These are phyloP conservation scores for Litoditis marina DNA, from an alignment of 2,888 invertebrate species.

Conservation along the genomic window DNA sequence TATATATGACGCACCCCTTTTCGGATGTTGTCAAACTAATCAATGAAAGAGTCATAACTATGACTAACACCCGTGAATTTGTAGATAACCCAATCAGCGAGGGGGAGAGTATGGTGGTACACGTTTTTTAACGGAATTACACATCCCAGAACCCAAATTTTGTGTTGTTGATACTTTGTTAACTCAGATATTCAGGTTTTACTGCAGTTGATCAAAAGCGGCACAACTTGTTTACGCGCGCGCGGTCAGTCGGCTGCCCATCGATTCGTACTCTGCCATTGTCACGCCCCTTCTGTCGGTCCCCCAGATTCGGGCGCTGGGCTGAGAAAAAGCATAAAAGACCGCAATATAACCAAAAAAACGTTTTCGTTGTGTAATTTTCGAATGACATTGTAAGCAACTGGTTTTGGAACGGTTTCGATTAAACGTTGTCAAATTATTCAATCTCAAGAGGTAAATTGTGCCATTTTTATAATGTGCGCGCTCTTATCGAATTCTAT, in stretches of 20 bases:
- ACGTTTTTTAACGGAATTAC: no score
- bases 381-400: background rate
- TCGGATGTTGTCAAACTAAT: no score
- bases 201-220: conserved; percentile 18
- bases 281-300: background rate
- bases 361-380: background rate
- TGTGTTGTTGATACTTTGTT: no score
- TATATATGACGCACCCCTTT: no score
- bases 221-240: conserved; percentile 21
- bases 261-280: conserved; percentile 17
- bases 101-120: no score
- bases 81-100: no score
- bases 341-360: background rate
- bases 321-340: background rate
- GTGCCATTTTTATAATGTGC: conserved; percentile 4
- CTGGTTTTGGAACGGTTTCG: background rate
- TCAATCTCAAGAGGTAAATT: no score
- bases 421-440: background rate
- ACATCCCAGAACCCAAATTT: no score
- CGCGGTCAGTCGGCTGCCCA: conserved; percentile 22
- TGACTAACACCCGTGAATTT: no score
- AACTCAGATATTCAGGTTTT: no score
- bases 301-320: conserved; percentile 19
- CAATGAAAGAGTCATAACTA: no score
- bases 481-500: conserved; percentile 5